Evolutionary conservation across 2,113 vertebrate species (phyloP).

Genomic region (Callipepla squamata): DNA sequence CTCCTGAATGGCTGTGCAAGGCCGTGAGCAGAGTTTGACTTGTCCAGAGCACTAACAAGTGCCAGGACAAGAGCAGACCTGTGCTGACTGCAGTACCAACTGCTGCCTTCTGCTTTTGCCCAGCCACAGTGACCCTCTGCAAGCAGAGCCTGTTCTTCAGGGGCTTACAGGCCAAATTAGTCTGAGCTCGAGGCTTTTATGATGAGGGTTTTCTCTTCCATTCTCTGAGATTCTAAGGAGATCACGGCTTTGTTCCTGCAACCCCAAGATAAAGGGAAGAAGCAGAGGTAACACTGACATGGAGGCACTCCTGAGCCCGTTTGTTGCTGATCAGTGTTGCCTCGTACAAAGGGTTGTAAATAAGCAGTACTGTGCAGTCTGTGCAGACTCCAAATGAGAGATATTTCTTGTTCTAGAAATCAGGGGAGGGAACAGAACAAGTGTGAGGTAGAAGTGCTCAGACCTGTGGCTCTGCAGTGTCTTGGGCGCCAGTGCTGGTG

Average conservation of each 20-base stretch:
- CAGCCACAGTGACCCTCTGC: background rate
- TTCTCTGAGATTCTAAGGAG: background rate
- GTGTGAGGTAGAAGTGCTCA: background rate
- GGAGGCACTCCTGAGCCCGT: background rate
- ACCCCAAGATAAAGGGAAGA: constrained; percentile 4
- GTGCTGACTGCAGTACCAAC: background rate
- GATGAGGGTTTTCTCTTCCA: background rate
- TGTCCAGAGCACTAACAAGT: background rate
- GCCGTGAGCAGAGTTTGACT: background rate
- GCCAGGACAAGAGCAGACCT: background rate
- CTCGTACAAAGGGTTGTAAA: constrained; percentile 20
- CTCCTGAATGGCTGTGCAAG: background rate
- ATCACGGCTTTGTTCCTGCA: background rate
- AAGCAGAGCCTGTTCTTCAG: background rate
- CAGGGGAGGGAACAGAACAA: background rate
- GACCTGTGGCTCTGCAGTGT: background rate
- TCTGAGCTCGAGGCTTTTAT: background rate
- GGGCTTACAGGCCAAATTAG: background rate
- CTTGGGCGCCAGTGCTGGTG: background rate
- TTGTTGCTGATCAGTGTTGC: background rate
- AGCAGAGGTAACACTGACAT: background rate
- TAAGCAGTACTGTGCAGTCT: background rate
- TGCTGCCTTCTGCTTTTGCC: rapidly evolving
- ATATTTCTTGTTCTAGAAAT: background rate
- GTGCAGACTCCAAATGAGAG: background rate